phyloP scores from a whole-genome alignment of 2,888 invertebrate genomes.

The Phania funesta region DNA sequence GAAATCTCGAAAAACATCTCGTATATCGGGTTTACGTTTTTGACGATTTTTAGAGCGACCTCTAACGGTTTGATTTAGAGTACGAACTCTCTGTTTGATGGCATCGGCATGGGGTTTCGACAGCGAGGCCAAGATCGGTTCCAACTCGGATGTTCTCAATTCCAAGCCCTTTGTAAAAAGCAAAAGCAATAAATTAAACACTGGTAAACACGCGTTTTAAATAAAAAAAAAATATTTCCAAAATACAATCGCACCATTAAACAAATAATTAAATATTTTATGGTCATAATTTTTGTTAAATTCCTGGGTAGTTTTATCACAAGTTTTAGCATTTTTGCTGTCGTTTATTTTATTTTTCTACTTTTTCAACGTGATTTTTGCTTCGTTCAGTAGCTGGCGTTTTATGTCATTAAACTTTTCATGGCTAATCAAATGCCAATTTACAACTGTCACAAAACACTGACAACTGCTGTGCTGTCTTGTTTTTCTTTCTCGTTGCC shows the following conservation, averaged over 20 bases:
- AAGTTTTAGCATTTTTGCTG: background rate
- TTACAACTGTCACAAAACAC: constrained; percentile 56
- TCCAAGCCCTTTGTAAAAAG: constrained; percentile 79
- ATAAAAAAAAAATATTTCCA: background rate
- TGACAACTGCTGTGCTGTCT: constrained; percentile 10
- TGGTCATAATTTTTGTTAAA: background rate
- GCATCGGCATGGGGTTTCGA: constrained; percentile 87
- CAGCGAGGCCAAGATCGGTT: constrained; percentile 82
- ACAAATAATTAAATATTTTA: constrained; percentile 8
- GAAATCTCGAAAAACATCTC: constrained; percentile 90
- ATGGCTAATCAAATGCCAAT: constrained; percentile 56
- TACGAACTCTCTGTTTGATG: constrained; percentile 86
- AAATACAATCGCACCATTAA: constrained; percentile 1
- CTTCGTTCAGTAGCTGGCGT: constrained; percentile 14
- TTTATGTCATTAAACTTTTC: constrained; percentile 61
- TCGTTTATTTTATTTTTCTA: background rate
- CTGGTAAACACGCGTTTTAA: background rate
- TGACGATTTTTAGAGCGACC: constrained; percentile 83
- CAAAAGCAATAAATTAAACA: background rate
- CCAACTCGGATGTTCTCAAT: constrained; percentile 82
- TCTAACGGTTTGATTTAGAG: constrained; percentile 87
- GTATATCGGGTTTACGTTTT: constrained; percentile 88
- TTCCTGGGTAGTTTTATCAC: background rate
- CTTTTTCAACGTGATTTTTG: background rate
- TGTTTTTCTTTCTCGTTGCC: background rate